phyloP scores from a whole-genome alignment of 2,888 invertebrate species.

The Tipula helvola region DNA sequence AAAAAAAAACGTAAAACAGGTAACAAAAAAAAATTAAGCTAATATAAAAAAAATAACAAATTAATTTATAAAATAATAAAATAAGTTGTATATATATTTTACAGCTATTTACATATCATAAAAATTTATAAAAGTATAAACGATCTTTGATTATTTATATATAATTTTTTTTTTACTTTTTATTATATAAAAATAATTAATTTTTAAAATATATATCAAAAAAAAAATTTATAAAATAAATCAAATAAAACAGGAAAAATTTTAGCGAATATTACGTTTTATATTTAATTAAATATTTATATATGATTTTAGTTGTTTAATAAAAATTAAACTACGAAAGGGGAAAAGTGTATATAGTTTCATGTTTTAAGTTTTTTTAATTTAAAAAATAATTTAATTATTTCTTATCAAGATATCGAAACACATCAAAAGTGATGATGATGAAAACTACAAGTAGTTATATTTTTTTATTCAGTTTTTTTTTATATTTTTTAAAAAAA shows the following conservation, averaged over 20 bases:
- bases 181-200: constrained; percentile 10
- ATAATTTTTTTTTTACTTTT: background rate
- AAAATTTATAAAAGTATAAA: constrained; percentile 11
- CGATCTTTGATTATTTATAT: constrained; percentile 8
- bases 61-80: background rate
- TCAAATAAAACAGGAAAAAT: constrained; percentile 17
- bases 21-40: constrained; percentile 7
- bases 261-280: constrained; percentile 9
- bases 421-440: background rate
- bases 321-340: background rate
- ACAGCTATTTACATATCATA: constrained; percentile 11
- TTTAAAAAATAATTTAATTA: background rate
- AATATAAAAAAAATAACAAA: background rate
- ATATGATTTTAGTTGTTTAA: background rate
- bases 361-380: background rate
- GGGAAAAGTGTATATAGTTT: background rate
- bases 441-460: background rate
- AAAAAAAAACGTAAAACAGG: background rate
- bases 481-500: background rate
- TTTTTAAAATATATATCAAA: constrained; percentile 17
- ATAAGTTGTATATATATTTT: background rate
- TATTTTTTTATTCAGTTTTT: background rate
- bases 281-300: background rate
- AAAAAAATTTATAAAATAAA: constrained; percentile 7
- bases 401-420: background rate